Conservation (phyloP, 1,140 invertebrate genomes). For the Drosophila varians region DNA sequence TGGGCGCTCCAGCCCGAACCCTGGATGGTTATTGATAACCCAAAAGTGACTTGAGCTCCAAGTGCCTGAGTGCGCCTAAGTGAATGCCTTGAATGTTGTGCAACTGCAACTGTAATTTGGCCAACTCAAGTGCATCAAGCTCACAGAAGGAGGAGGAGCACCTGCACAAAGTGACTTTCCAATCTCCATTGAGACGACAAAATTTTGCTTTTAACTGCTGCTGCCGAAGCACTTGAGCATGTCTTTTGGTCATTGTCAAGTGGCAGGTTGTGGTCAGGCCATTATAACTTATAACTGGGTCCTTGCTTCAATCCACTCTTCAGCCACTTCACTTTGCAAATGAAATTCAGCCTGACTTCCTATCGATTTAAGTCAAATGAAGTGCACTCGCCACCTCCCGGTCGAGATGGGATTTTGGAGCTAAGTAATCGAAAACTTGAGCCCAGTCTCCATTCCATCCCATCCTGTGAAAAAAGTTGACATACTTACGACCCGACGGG, state of each 20-base stretch:
- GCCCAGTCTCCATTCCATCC: conserved; percentile 45
- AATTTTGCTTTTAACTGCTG: conserved; percentile 63
- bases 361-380: conserved; percentile 82
- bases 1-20: conserved; percentile 9
- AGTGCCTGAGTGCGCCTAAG: conserved; percentile 34
- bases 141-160: neutral
- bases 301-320: conserved; percentile 13
- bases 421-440: conserved; percentile 65
- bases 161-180: conserved; percentile 42
- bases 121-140: conserved; percentile 43
- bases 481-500: conserved; percentile 54
- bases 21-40: conserved; percentile 57
- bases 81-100: conserved; percentile 41
- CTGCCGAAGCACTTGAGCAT: conserved; percentile 71
- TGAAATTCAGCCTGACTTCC: conserved; percentile 73
- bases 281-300: conserved; percentile 71
- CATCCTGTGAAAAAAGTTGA: conserved; percentile 34
- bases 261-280: conserved; percentile 76
- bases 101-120: conserved; percentile 64
- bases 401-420: conserved; percentile 22
- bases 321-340: conserved; percentile 63
- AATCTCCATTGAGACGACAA: conserved; percentile 66
- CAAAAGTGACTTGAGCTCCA: conserved; percentile 18
- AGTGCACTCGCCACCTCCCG: conserved; percentile 58
- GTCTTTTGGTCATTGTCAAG: conserved; percentile 73